Evolutionary conservation across 2,797 vertebrate genomes (phyloP), one percentile per base, ranked within the genome.

Genomic region (Onychomys torridus): DNA sequence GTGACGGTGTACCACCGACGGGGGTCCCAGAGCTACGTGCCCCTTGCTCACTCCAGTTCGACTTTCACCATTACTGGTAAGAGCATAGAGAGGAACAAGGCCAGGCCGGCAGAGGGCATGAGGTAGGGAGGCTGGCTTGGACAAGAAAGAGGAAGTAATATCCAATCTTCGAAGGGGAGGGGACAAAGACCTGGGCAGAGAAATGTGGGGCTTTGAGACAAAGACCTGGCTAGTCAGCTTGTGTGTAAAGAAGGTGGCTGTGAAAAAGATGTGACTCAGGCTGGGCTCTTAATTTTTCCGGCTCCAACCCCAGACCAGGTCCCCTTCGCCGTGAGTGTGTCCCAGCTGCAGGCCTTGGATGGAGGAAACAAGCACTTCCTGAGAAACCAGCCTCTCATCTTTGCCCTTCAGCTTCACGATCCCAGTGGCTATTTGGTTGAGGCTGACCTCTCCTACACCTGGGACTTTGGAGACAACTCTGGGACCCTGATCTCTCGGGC

Each of bases 391-490:
- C 98, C 99, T 49, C 99, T 99, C 69, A 98, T 99, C 14, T 99
- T 99, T 96, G 98, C 88, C 0, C 96, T 99, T 94, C 98, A 98
- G n/a, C 98, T 99, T 90, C 99, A 99, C 0, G 99, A 99, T 97
- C 99, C 99, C 94, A 99, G 99, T 96, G 98, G 98, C 63, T 99
- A 99, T 98, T 98, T 99, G 81, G 97, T 97, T 37, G 95, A 61
- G 0, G 99, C 99, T 1, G 99, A 99, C 85, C 59, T 99, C 95
- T 99, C 99, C 97, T 99, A 99, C 97, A 99, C 98, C 96, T 99
- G 99, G 99, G 99, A 99, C 98, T 99, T 99, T 67, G 99, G 99
- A 4, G 99, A 99, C 98, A 97, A 96, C 89, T 99, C 99, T 3
- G 99, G 99, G 4, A 99, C 99, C 2, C 98, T 99, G 73, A 99